Evolutionary conservation across 2,113 vertebrate species (phyloP), one percentile per base, ranked within the genome.

Genomic region (Eira barbara): DNA sequence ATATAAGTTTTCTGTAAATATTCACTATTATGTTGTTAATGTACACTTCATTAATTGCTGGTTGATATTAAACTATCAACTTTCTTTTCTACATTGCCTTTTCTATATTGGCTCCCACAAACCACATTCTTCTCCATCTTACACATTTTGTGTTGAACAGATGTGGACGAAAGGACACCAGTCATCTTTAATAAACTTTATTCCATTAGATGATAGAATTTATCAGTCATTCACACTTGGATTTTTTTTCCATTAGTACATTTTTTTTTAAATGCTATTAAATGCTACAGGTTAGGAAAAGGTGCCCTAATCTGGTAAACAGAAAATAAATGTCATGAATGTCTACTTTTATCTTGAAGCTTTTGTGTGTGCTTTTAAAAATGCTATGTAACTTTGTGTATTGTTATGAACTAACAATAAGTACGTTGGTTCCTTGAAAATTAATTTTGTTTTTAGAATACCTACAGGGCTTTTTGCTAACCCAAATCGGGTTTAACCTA

Each of bases 141-240:
- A 59, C 31, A 79, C 52, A 88, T 45, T 29, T 31, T 55, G 42
- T 87, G 13, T 39, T 61, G 25, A 88, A 49, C 27, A 81, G 25
- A 94, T 57, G 31, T 81, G 73, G 59, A 57, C 8, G 15, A 79
- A 52, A 93, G 39, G 8, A 34, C 15, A 79, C 18, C 55, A 59
- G 17, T 61, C 36, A 93, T 61, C 61, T 84, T 79, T 63, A 71
- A 63, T 89, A 45, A 52, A 73, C 14, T 89, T 31, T 36, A 81
- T n/a, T 92, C 76, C 25, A 49, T 89, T 93, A 71, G 29, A 92
- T 21, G n/a, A 95, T 93, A 73, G 25, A 79, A 95, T 73, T 73
- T 74, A 63, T 90, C 85, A 96, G 49, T 82, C 18, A 93, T 65
- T 90, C 29, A 65, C 13, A 47, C 45, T 39, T 29, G 10, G 29